Evolutionary conservation across 1,140 invertebrate genomes (phyloP).

Genomic region (Drosophila sp.): DNA sequence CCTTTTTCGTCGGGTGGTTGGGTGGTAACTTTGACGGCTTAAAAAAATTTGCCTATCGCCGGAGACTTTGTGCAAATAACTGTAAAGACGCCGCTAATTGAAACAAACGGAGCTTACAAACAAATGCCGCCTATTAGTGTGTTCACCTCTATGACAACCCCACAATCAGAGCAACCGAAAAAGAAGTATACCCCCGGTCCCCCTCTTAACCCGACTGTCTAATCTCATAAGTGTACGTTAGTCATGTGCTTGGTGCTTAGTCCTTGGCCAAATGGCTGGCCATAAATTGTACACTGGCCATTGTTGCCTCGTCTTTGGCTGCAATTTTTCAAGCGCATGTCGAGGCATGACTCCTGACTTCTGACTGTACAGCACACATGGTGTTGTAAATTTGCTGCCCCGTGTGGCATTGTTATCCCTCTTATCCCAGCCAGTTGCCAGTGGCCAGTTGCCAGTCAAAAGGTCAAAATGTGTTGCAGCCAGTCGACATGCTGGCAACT

Average conservation of each 20-base stretch:
- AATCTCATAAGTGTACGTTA: slow-evolving; percentile 81
- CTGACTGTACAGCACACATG: slow-evolving; percentile 21
- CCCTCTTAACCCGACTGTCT: slow-evolving; percentile 31
- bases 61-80: slow-evolving; percentile 72
- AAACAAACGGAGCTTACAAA: slow-evolving; percentile 56
- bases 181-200: not conserved
- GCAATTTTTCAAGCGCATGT: slow-evolving; percentile 71
- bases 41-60: slow-evolving; percentile 65
- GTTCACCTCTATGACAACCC: slow-evolving; percentile 48
- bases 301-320: slow-evolving; percentile 59
- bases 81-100: slow-evolving; percentile 73
- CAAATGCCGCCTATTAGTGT: slow-evolving; percentile 48
- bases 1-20: slow-evolving; percentile 34
- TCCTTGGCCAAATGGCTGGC: slow-evolving; percentile 71
- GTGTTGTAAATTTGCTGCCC: slow-evolving; percentile 53
- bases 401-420: not conserved
- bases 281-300: slow-evolving; percentile 67
- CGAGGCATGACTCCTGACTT: slow-evolving; percentile 21
- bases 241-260: slow-evolving; percentile 62
- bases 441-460: slow-evolving; percentile 35
- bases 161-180: not conserved
- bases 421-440: slow-evolving; percentile 21
- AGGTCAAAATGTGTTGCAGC: slow-evolving; percentile 63
- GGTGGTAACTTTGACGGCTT: slow-evolving; percentile 78
- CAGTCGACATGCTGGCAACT: slow-evolving; percentile 51